Percentiles rank a stretch among this genome's conserved stretches.
phyloP scores from a whole-genome alignment of 1,140 invertebrate species.

The Drosophila jambulina region DNA sequence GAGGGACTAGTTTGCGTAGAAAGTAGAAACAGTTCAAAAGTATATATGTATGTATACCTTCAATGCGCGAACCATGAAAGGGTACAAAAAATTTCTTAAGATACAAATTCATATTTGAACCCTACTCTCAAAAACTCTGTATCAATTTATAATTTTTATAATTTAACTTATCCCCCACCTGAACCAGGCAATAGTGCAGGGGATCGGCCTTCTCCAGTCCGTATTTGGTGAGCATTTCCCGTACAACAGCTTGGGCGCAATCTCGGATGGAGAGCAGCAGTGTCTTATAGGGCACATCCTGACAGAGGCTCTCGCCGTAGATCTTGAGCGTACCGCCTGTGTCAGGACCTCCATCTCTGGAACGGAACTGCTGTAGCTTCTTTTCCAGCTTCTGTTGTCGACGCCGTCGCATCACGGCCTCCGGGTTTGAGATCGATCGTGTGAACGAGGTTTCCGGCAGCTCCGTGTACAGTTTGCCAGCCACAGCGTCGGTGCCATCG shows the following conservation, averaged over 20 bases:
- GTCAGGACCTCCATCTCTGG: slow-evolving; percentile 96
- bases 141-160: neutral
- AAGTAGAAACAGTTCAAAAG: too few species aligned
- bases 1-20: too few species aligned
- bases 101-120: neutral
- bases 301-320: slow-evolving; percentile 97
- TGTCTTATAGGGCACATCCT: slow-evolving; percentile 99
- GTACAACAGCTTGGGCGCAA: slow-evolving; percentile 95
- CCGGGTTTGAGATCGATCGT: slow-evolving; percentile 99
- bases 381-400: slow-evolving; percentile 99
- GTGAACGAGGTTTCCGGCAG: slow-evolving; percentile 99
- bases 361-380: slow-evolving; percentile 98
- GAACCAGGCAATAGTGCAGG: slow-evolving; percentile 96
- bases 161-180: slow-evolving; percentile 88
- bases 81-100: too few species aligned
- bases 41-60: too few species aligned
- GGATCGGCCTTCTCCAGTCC: slow-evolving; percentile 95
- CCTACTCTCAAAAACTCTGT: neutral
- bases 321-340: slow-evolving; percentile 98
- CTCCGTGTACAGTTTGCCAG: slow-evolving; percentile 97
- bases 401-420: slow-evolving; percentile 98
- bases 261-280: slow-evolving; percentile 97
- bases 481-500: slow-evolving; percentile 87
- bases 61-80: too few species aligned
- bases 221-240: slow-evolving; percentile 99